These are phyloP conservation scores for Malurus splendens DNA, from an alignment of 2,797 vertebrate genomes.

Conservation along the genomic window DNA sequence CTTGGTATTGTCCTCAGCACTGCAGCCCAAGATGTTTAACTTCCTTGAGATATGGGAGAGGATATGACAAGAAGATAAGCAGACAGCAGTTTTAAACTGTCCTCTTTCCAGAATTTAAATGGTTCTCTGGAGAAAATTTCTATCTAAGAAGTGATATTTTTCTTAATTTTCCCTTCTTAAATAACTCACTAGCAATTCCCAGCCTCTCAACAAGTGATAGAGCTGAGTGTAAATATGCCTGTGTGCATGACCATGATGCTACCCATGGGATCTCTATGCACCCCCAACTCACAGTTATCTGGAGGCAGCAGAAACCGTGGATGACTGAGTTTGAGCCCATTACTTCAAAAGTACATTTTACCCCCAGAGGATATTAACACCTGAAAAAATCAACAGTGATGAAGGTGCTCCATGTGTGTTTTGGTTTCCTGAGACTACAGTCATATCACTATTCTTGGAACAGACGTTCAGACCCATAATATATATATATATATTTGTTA, in stretches of 20 bases:
- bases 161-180: background rate
- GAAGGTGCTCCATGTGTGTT: background rate
- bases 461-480: background rate
- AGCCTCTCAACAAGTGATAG: background rate
- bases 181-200: background rate
- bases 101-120: background rate
- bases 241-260: accelerated
- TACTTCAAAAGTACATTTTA: background rate
- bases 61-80: background rate
- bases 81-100: background rate
- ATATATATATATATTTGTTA: background rate
- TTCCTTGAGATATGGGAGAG: background rate
- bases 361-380: background rate
- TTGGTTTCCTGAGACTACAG: background rate
- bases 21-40: background rate
- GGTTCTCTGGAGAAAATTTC: background rate
- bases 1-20: background rate
- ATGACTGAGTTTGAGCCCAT: background rate
- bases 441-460: background rate
- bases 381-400: background rate
- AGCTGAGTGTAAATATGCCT: background rate
- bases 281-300: background rate
- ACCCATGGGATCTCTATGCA: background rate
- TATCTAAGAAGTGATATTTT: background rate
- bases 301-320: background rate